These are phyloP conservation scores for Julus scandinavius DNA, from an alignment of 2,888 invertebrate genomes.

Conservation along the genomic window DNA sequence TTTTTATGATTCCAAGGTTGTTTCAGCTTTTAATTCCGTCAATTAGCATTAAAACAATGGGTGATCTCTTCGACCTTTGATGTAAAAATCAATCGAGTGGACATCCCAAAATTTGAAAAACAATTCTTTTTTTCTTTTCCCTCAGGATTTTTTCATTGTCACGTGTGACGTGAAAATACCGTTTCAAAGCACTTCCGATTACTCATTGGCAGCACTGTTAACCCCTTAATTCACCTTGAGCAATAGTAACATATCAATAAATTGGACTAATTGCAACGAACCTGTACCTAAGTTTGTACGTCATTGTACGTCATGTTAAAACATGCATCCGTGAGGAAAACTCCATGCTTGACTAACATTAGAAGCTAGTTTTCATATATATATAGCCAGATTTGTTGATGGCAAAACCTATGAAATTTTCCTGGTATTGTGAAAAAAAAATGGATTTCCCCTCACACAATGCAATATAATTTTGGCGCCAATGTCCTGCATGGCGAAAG, in stretches of 20 bases:
- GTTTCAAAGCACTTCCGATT: neutral
- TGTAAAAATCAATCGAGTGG: neutral
- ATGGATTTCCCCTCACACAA: neutral
- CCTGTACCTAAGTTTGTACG: neutral
- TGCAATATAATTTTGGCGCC: neutral
- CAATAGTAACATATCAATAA: neutral
- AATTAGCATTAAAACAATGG: conserved; percentile 39
- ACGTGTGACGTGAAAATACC: neutral
- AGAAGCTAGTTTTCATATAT: neutral
- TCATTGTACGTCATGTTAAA: neutral
- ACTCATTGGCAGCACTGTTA: neutral
- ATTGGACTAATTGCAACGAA: neutral
- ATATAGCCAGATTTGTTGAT: neutral
- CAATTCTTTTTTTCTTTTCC: neutral
- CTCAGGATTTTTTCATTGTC: neutral
- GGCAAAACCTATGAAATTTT: neutral
- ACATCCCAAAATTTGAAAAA: neutral
- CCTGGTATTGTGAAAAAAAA: neutral
- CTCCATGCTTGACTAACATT: neutral
- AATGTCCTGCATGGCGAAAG: neutral
- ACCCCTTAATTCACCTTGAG: neutral
- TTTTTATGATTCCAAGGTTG: neutral
- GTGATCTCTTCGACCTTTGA: conserved; percentile 11
- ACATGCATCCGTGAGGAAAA: neutral
- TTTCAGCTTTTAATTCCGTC: neutral